These are phyloP conservation scores for Thysanoteuthis rhombus DNA, from an alignment of 2,888 invertebrate species.

Conservation along the genomic window DNA sequence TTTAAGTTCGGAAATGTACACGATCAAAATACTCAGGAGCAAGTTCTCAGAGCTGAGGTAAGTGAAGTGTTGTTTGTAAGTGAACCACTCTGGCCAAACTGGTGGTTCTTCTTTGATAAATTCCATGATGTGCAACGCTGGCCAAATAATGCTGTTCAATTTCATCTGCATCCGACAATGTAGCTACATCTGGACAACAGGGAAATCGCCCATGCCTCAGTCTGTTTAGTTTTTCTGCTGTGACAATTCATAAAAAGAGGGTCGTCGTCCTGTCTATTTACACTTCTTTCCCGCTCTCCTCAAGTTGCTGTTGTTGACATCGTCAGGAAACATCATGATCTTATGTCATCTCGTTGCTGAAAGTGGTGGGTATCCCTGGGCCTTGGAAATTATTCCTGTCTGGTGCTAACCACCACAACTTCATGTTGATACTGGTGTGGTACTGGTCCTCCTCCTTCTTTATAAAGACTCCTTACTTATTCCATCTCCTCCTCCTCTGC, in stretches of 20 bases:
- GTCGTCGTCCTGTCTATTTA: too few species aligned
- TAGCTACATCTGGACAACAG: background rate
- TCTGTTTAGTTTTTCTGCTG: background rate
- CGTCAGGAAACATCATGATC: background rate
- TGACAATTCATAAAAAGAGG: too few species aligned
- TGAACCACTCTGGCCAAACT: background rate
- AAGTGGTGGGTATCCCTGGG: background rate
- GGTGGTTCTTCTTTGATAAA: background rate
- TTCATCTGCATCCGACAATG: background rate
- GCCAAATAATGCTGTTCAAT: background rate
- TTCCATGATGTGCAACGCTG: background rate
- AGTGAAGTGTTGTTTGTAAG: background rate
- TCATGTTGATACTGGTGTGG: too few species aligned
- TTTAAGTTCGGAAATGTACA: background rate
- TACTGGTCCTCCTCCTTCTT: too few species aligned
- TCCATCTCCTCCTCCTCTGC: too few species aligned
- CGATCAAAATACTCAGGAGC: background rate
- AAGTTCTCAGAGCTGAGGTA: background rate
- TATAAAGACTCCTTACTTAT: too few species aligned
- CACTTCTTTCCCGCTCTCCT: background rate
- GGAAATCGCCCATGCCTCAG: background rate
- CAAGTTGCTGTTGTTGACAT: background rate
- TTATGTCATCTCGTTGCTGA: background rate
- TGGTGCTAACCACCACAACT: background rate
- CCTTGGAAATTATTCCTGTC: background rate